Conservation (phyloP, 2,888 invertebrate genomes). For the Epirrita christyi region DNA sequence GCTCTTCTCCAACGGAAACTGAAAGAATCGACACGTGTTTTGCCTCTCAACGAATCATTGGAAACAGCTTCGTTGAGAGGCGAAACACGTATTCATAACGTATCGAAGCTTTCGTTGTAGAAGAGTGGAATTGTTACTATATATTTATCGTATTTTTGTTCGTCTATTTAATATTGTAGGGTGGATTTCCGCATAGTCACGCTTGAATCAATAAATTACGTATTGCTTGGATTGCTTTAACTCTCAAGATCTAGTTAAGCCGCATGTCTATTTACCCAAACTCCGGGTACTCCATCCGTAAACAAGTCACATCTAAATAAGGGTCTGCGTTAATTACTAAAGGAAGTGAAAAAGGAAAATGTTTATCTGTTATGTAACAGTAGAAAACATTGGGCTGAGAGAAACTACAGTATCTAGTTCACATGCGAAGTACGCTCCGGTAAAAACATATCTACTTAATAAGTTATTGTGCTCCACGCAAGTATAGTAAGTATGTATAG, state of each 20-base stretch:
- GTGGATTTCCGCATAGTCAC: no score
- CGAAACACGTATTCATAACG: no score
- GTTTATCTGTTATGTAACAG: conserved; percentile 31
- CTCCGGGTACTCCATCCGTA: conserved; percentile 13
- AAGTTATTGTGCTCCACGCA: conserved; percentile 14
- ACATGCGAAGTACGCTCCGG: conserved; percentile 22
- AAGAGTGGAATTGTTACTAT: no score
- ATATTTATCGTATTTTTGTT: no score
- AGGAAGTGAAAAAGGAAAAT: conserved; percentile 38
- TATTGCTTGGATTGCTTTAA: no score
- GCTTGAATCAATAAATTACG: no score
- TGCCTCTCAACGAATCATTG: no score
- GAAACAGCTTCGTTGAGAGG: no score
- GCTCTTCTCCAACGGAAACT: no score
- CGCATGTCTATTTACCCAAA: conserved; percentile 23
- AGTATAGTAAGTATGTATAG: conserved; percentile 3
- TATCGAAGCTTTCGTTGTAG: no score
- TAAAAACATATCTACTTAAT: conserved; percentile 10
- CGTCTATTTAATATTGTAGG: no score
- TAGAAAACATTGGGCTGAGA: conserved; percentile 31
- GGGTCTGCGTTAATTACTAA: conserved; percentile 35
- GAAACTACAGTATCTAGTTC: conserved; percentile 34
- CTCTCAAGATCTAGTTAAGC: conserved; percentile 10
- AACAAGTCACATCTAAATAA: conserved; percentile 30
- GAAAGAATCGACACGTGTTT: no score